Base-by-base conservation (phyloP, 2,797 vertebrate species). In the Thunnus albacares region DNA sequence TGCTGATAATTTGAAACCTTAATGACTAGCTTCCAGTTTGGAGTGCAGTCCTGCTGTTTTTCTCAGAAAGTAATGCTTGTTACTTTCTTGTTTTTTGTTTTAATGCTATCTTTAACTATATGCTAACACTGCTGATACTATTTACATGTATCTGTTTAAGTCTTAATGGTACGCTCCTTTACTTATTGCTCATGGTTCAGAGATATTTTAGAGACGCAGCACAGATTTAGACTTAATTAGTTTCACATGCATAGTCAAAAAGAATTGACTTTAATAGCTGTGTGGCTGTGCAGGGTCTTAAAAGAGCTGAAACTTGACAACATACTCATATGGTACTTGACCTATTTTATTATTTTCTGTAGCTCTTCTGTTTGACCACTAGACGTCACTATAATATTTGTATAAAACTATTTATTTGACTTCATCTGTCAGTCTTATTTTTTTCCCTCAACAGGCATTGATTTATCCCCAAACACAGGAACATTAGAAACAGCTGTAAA, bases 361-460 rank as follows among this genome's bases (percentile, higher is more conserved):
- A 88, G 68, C 83, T 84, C 8, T 47, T 8, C 12, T n/a, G 2
- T 67, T 80, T 72, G n/a, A 74, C 84, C 94, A 85, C 91, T 89
- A 85, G 93, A 90, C 93, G 93, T 85, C 90, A 82, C 66, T 79
- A 56, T 28, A 24, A 43, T 51, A 7, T 51, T 51, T 8, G 45
- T 51, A 8, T 51, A 43, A 43, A 43, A 43, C 7, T 51, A 14
- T 24, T 24, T 24, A 24, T 58, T 17, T 35, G 1, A 47, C 18
- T 14, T 13, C 1, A 26, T 38, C n/a, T n/a, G 22, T 17, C 6
- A 13, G 1, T 28, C 22, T 26, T 24, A 24, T 24, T 24, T 24
- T 24, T 24, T 24, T 24, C 28, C 28, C 28, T 30, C 28, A 30
- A 30, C 28, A 30, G 28, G 28, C 28, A 30, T 5, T 30, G 28